These are phyloP conservation scores for Octodonta nipae DNA, from an alignment of 2,888 invertebrate species.

Conservation along the genomic window DNA sequence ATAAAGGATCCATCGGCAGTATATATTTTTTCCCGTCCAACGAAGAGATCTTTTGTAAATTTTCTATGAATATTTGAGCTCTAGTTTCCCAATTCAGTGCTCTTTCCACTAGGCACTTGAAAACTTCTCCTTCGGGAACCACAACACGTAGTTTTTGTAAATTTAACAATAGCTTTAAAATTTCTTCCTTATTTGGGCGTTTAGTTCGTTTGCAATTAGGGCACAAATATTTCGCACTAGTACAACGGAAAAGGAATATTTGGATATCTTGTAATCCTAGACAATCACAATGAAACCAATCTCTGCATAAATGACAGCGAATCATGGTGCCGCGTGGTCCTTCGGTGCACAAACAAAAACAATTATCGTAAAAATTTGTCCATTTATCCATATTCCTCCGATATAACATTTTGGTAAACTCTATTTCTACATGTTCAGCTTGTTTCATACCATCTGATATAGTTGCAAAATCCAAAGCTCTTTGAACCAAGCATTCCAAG, in stretches of 20 bases:
- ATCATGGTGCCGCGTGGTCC: conserved; percentile 68
- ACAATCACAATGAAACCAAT: conserved; percentile 78
- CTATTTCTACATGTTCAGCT: conserved; percentile 68
- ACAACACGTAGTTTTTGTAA: conserved; percentile 61
- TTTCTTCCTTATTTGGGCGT: conserved; percentile 72
- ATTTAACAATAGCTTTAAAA: conserved; percentile 62
- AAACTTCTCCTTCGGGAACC: conserved; percentile 83
- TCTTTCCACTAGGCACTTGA: conserved; percentile 83
- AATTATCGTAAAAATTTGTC: conserved; percentile 34
- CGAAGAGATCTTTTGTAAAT: too few relatives aligned
- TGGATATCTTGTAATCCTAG: conserved; percentile 33
- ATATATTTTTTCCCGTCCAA: too few relatives aligned
- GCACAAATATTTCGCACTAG: conserved; percentile 67
- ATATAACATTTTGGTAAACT: conserved; percentile 55
- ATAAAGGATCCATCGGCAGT: too few relatives aligned
- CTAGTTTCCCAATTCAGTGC: conserved; percentile 93
- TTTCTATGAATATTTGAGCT: too few relatives aligned
- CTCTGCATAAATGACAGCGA: conserved; percentile 87
- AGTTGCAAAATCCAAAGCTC: conserved; percentile 50
- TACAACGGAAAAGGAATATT: conserved; percentile 30
- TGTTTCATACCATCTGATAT: conserved; percentile 70
- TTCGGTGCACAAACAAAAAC: conserved; percentile 68
- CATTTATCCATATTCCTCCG: conserved; percentile 41
- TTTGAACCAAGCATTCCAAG: conserved; percentile 15
- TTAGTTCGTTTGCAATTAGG: conserved; percentile 78